Evolutionary conservation across 2,797 vertebrate genomes (phyloP).

Genomic region (Hafferia zeledoni): DNA sequence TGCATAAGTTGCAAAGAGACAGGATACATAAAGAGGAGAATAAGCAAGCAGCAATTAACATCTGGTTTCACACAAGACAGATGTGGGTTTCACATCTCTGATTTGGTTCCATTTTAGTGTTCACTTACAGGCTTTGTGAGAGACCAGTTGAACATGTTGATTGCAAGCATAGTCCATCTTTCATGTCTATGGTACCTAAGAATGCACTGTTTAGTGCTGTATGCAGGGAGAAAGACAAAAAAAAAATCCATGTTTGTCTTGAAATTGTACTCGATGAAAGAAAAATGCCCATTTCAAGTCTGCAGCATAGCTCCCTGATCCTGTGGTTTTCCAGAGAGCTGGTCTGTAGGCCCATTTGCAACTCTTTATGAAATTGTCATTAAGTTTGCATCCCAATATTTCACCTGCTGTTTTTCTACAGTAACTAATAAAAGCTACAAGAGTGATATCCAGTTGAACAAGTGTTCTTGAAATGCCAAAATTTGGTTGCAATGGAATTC

Average conservation of each 20-base stretch:
- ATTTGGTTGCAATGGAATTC: not conserved
- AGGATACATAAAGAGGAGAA: not conserved
- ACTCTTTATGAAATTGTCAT: not conserved
- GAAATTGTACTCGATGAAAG: not conserved
- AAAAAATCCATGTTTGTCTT: not conserved
- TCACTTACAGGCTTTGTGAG: not conserved
- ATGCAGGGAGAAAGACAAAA: not conserved
- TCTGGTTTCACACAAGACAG: constrained; percentile 9
- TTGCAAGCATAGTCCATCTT: not conserved
- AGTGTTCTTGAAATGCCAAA: not conserved
- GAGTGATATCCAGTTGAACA: not conserved
- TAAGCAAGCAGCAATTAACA: not conserved
- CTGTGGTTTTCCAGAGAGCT: not conserved
- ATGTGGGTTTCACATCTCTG: not conserved
- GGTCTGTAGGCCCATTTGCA: not conserved
- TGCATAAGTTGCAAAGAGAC: not conserved
- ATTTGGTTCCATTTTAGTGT: not conserved
- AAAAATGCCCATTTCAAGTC: not conserved
- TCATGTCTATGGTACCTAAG: not conserved
- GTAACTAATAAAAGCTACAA: not conserved
- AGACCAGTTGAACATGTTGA: not conserved
- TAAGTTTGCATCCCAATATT: not conserved
- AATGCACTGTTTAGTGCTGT: not conserved
- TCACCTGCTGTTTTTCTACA: not conserved
- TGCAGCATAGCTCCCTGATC: not conserved